These are phyloP conservation scores for Bombus impatiens DNA, from an alignment of 1,140 invertebrate species.

Conservation along the genomic window DNA sequence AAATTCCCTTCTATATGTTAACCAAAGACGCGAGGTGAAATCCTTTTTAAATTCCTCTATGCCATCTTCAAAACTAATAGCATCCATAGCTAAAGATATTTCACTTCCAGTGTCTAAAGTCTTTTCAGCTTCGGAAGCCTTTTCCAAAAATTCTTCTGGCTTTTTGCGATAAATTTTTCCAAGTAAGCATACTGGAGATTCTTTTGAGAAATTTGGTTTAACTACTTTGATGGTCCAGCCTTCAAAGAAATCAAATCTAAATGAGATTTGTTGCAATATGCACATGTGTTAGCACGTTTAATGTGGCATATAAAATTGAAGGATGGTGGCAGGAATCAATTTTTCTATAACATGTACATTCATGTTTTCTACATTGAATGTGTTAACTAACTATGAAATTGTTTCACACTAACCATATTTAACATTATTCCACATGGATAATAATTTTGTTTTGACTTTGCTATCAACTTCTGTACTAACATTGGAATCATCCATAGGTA, in stretches of 20 bases:
- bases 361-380: too few relatives aligned
- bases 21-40: constrained; percentile 90
- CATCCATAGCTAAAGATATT: constrained; percentile 73
- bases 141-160: constrained; percentile 85
- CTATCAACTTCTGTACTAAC: constrained; percentile 84
- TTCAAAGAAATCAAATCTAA: constrained; percentile 53
- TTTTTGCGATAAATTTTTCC: constrained; percentile 92
- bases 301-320: too few relatives aligned
- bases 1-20: constrained; percentile 93
- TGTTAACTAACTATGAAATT: background rate
- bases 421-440: constrained; percentile 95
- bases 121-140: constrained; percentile 84
- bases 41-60: constrained; percentile 91
- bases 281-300: background rate
- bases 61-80: constrained; percentile 77
- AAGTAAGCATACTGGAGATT: constrained; percentile 92
- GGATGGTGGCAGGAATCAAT: too few relatives aligned
- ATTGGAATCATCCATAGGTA: constrained; percentile 74
- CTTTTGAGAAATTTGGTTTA: constrained; percentile 92
- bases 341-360: too few relatives aligned
- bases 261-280: background rate
- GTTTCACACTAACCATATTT: constrained; percentile 87
- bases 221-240: constrained; percentile 88
- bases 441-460: constrained; percentile 90
- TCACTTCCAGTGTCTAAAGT: constrained; percentile 75